Evolutionary conservation across 2,113 vertebrate species (phyloP), one percentile per base, ranked within the genome.

Genomic region (Ceyx melanurus): DNA sequence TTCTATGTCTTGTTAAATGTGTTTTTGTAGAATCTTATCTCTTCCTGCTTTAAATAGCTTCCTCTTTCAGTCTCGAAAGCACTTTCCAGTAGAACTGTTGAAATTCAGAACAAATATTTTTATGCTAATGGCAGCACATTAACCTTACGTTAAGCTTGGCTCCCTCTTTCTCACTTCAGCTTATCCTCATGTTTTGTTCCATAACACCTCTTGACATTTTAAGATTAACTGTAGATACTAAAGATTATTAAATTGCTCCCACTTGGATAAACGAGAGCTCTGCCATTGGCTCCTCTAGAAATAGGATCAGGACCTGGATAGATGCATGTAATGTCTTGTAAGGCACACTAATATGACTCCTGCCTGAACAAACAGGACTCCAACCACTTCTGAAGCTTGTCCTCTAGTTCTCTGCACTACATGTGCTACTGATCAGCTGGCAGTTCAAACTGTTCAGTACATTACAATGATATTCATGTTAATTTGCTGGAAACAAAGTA

Each of bases 401-500:
- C 40, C 29, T 64, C 23, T 37, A 35, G 40, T 8, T 53, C 46
- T 53, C 29, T 35, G 28, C 3, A 4, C 57, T 15, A 29, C 3
- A 25, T 31, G 17, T 60, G 66, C 71, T 74, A 23, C 51, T 82
- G 37, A 92, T 93, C 85, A 93, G 58, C 80, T 87, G 89, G 64
- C 79, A 94, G 79, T 54, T 86, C 61, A 85, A 93, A 67, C 40
- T 66, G 40, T 19, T 74, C 75, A 64, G 90, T 54, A 80, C 25
- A 3, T 92, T 77, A 45, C 29, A 73, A 20, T 43, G 65, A 93
- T 92, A 64, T 53, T 87, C 43, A 53, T 23, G 53, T 86, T 85
- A 75, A 96, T 91, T 94, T 94, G 79, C 62, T 89, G 75, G 48
- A 88, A 94, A 73, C 68, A 74, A 93, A 96, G 71, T 25, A 57